phyloP scores from a whole-genome alignment of 2,113 vertebrate species.

The Sorex araneus region DNA sequence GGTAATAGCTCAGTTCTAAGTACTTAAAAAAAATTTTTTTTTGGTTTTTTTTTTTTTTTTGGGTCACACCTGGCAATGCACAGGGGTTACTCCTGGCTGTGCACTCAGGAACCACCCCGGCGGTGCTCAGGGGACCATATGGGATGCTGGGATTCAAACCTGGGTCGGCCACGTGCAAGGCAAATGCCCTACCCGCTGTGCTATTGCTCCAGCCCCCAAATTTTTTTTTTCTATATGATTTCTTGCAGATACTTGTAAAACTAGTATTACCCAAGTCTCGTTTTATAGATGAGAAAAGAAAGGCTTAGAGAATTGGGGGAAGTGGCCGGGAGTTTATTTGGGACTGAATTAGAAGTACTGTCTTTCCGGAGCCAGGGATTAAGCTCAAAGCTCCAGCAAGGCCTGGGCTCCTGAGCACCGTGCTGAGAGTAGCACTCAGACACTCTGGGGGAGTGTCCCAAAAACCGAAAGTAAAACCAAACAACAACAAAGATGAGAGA shows the following conservation, averaged over 20 bases:
- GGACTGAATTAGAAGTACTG: conserved; percentile 11
- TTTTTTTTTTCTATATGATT: background rate
- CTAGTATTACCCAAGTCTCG: background rate
- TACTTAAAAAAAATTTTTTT: background rate
- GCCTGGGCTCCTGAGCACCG: too few species aligned
- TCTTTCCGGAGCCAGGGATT: conserved; percentile 14
- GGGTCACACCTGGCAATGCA: too few species aligned
- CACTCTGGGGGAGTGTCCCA: background rate
- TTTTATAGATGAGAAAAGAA: conserved; percentile 45
- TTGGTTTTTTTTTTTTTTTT: background rate
- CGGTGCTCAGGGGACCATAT: too few species aligned
- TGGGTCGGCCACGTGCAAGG: too few species aligned
- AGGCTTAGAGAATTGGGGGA: conserved; percentile 36
- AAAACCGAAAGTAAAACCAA: conserved; percentile 4
- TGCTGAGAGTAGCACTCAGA: too few species aligned
- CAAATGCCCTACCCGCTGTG: too few species aligned
- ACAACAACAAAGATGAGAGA: background rate
- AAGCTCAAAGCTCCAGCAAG: background rate
- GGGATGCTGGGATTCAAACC: too few species aligned
- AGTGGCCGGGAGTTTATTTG: background rate
- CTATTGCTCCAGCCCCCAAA: too few species aligned
- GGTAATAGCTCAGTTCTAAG: background rate
- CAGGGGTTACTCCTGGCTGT: too few species aligned
- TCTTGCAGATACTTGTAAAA: background rate
- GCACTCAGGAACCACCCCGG: too few species aligned